phyloP scores from a whole-genome alignment of 2,888 invertebrate genomes.

The Acronicta aceris region DNA sequence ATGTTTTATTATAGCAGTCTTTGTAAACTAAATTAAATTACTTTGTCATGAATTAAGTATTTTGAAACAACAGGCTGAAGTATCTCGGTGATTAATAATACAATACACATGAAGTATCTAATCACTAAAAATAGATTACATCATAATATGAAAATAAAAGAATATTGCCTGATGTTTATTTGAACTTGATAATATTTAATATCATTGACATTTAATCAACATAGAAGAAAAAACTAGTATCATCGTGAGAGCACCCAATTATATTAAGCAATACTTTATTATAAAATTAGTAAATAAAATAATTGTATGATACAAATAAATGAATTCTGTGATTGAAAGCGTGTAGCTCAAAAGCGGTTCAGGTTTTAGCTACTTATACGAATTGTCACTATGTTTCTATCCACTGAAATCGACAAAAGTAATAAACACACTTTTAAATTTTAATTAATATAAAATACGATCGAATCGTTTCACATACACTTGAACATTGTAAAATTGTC shows the following conservation, averaged over 20 bases:
- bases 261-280: constrained; percentile 62
- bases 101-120: too few species aligned
- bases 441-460: too few species aligned
- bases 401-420: neutral
- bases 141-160: constrained; percentile 1
- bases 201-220: constrained; percentile 46
- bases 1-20: constrained; percentile 1
- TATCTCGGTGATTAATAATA: too few species aligned
- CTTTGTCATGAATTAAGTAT: constrained; percentile 21
- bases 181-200: constrained; percentile 26
- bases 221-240: constrained; percentile 51
- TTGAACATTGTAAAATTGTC: too few species aligned
- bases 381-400: constrained; percentile 8
- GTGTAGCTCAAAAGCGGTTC: constrained; percentile 59
- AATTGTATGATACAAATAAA: constrained; percentile 48
- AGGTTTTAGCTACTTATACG: constrained; percentile 29
- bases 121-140: too few species aligned
- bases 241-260: constrained; percentile 69
- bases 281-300: constrained; percentile 48
- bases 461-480: too few species aligned
- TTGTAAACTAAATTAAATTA: constrained; percentile 17
- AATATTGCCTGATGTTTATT: constrained; percentile 41
- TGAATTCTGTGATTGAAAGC: constrained; percentile 64
- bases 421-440: neutral
- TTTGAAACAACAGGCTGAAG: constrained; percentile 36